Conservation (phyloP, 2,888 invertebrate genomes). For the Apoda limacodes region DNA sequence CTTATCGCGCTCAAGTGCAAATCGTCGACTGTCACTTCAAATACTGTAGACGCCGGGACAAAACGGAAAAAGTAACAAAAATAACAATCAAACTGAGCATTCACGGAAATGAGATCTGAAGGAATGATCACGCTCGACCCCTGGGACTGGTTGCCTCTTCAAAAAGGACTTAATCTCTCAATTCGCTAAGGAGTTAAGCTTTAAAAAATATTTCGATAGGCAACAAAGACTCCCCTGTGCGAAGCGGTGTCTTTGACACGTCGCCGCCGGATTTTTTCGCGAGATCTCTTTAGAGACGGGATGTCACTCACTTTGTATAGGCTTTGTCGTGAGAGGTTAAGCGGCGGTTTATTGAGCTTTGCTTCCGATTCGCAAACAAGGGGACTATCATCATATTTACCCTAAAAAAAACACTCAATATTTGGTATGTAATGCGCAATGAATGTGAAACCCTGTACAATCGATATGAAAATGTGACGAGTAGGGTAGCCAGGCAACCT, state of each 20-base stretch:
- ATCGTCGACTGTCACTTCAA: conserved; percentile 67
- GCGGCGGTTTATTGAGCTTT: conserved; percentile 65
- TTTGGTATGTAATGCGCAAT: conserved; percentile 20
- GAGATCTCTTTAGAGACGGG: conserved; percentile 59
- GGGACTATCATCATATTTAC: conserved; percentile 42
- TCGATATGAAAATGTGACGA: conserved; percentile 62
- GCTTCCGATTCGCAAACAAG: conserved; percentile 61
- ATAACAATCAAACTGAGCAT: conserved; percentile 69
- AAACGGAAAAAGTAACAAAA: conserved; percentile 63
- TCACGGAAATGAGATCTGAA: conserved; percentile 67
- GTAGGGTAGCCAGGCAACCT: conserved; percentile 52
- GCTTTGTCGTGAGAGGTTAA: conserved; percentile 66
- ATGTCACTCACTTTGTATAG: conserved; percentile 68
- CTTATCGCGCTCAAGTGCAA: conserved; percentile 66
- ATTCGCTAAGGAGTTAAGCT: conserved; percentile 71
- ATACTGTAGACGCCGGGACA: conserved; percentile 44
- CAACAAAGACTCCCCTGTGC: conserved; percentile 60
- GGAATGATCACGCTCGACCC: conserved; percentile 66
- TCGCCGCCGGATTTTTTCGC: conserved; percentile 62
- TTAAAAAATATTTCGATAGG: conserved; percentile 67
- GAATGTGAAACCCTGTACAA: conserved; percentile 41
- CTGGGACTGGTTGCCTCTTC: conserved; percentile 73
- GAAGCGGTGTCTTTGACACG: conserved; percentile 69
- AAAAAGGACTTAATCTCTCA: conserved; percentile 71
- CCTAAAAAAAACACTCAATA: conserved; percentile 3